Evolutionary conservation across 1,140 invertebrate species (phyloP), one percentile per base, ranked within the genome.

Genomic region (Drosophila arizonae): DNA sequence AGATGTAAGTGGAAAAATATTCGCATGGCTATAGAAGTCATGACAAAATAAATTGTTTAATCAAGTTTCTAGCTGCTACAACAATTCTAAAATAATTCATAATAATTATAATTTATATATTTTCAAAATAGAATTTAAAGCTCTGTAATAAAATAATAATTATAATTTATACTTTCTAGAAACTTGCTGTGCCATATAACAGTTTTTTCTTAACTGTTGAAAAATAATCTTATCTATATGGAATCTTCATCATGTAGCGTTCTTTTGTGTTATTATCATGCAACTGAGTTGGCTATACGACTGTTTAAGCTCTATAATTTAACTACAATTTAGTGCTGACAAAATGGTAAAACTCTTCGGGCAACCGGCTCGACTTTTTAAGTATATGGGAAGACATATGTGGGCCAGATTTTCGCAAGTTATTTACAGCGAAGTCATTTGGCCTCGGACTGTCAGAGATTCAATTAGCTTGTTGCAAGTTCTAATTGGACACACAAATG

Each of bases 401-500:
- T 66, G 45, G 24, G 54, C 46, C 52, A 71, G 26, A 33, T 48
- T 63, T 71, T 65, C 28, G 68, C 36, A 17, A 60, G 17, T 55
- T 39, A 61, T 75, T 52, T 64, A 76, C 52, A 11, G 10, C 28
- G 8, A 17, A 48, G 57, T 60, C n/a, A 8, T 48, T 48, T 48
- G 26, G 45, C 43, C 15, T 36, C 30, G 52, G 15, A 9, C 15
- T 60, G 57, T 48, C 26, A 48, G 2, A 6, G 57, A 33, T 33
- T 60, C 68, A 84, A 82, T 82, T 68, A 79, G 66, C 62, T 24
- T 66, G 21, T 57, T 51, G 48, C 64, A 61, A 54, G 50, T 63
- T 71, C 15, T 51, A 63, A 51, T 73, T 68, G 50, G 54, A 33
- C 28, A 28, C 3, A 39, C 36, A 77, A 69, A 9, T 64, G 68